phyloP scores from a whole-genome alignment of 2,888 invertebrate species.

The Antitype chi region DNA sequence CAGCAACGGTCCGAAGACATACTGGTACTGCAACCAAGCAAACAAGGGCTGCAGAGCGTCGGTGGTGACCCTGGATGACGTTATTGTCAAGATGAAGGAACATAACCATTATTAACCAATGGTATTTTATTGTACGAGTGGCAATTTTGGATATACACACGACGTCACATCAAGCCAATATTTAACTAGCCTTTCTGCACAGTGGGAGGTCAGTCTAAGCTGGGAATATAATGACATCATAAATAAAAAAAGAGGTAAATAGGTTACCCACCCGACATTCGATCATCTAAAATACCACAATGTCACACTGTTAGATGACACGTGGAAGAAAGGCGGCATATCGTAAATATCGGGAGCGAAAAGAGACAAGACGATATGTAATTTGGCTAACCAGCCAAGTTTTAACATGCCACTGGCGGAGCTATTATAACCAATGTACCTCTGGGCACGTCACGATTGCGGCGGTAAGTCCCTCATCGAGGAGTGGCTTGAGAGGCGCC shows the following conservation, averaged over 20 bases:
- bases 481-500: too few relatives aligned
- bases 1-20: slow-evolving; percentile 28
- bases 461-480: too few relatives aligned
- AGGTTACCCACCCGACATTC: background rate
- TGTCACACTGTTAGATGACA: background rate
- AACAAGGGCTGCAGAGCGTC: slow-evolving; percentile 36
- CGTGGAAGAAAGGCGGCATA: background rate
- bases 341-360: background rate
- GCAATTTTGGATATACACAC: background rate
- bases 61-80: slow-evolving; percentile 29
- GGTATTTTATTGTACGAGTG: background rate
- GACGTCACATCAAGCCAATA: background rate
- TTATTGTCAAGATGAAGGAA: slow-evolving; percentile 33
- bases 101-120: slow-evolving; percentile 28
- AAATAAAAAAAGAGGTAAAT: background rate
- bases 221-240: background rate
- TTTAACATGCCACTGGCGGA: background rate
- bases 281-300: background rate
- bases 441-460: too few relatives aligned
- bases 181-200: background rate
- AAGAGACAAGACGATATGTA: background rate
- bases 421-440: background rate
- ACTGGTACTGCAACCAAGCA: slow-evolving; percentile 50
- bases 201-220: background rate
- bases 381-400: background rate